Percentiles rank a stretch among this genome's conserved stretches.
Evolutionary conservation across 2,797 vertebrate genomes (phyloP).

Genomic region (Pitangus sulphuratus): DNA sequence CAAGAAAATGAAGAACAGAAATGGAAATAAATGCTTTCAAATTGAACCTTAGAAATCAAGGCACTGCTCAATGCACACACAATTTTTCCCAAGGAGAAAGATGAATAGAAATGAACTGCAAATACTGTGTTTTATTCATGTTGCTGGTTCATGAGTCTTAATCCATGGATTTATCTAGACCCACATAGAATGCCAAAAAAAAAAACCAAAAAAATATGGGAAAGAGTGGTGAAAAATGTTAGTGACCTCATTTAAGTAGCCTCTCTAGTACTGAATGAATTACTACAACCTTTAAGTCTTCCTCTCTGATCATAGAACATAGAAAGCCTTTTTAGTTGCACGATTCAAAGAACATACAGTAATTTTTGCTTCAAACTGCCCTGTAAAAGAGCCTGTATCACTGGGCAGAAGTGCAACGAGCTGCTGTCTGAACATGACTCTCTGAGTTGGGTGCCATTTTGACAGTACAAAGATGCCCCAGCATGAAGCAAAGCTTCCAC

Average conservation of each 20-base stretch:
- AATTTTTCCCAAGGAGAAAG: not conserved
- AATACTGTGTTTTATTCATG: not conserved
- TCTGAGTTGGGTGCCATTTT: not conserved
- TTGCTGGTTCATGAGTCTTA: not conserved
- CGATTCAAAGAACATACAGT: not conserved
- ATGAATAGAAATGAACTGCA: not conserved
- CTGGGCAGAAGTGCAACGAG: not conserved
- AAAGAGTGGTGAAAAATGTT: not conserved
- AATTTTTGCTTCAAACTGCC: not conserved
- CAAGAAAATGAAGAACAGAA: not conserved
- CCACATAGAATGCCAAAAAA: not conserved
- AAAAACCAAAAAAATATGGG: fast-evolving
- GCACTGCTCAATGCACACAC: not conserved
- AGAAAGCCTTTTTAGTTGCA: not conserved
- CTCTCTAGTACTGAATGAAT: not conserved
- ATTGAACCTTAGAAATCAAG: not conserved
- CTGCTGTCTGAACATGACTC: not conserved
- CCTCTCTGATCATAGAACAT: not conserved
- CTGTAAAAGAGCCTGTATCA: not conserved
- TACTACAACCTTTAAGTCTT: not conserved
- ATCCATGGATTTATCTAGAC: not conserved
- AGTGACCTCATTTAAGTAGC: not conserved
- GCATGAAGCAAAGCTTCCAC: not conserved
- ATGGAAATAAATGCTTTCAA: not conserved
- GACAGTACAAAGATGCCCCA: not conserved